Conservation (phyloP, 2,113 vertebrate genomes). For the Mustela lutreola region DNA sequence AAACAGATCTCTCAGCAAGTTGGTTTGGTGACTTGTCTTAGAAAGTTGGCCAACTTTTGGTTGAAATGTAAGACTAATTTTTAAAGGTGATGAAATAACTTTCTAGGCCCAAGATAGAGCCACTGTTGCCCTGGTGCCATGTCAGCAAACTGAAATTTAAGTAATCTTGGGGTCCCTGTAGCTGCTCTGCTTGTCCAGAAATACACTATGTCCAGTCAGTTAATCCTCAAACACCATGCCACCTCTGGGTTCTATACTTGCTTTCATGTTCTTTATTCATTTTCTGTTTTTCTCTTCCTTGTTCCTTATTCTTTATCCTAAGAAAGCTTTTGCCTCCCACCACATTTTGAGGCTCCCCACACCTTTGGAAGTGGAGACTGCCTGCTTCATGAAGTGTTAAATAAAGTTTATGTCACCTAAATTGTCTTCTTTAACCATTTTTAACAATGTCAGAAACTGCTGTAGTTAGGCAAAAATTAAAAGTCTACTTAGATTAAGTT, state of each 20-base stretch:
- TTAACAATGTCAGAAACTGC: neutral
- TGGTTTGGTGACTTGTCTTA: neutral
- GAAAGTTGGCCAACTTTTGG: neutral
- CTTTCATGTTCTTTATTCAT: neutral
- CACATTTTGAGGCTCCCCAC: neutral
- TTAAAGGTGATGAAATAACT: neutral
- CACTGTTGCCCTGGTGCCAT: neutral
- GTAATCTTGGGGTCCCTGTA: neutral
- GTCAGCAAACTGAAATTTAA: neutral
- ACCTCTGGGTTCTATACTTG: neutral
- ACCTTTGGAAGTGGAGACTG: neutral
- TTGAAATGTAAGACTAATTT: neutral
- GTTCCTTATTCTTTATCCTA: neutral
- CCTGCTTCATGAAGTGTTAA: neutral
- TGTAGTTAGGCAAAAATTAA: neutral
- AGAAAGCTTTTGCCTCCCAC: neutral
- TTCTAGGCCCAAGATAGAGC: neutral
- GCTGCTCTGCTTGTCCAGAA: neutral
- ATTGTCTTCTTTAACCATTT: neutral
- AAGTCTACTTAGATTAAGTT: constrained; percentile 20
- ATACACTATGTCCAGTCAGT: neutral
- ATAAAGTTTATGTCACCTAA: neutral
- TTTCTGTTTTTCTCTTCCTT: neutral
- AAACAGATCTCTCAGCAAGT: neutral
- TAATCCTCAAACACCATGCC: neutral